phyloP scores from a whole-genome alignment of 2,888 invertebrate species.

The Notodonta dromedarius region DNA sequence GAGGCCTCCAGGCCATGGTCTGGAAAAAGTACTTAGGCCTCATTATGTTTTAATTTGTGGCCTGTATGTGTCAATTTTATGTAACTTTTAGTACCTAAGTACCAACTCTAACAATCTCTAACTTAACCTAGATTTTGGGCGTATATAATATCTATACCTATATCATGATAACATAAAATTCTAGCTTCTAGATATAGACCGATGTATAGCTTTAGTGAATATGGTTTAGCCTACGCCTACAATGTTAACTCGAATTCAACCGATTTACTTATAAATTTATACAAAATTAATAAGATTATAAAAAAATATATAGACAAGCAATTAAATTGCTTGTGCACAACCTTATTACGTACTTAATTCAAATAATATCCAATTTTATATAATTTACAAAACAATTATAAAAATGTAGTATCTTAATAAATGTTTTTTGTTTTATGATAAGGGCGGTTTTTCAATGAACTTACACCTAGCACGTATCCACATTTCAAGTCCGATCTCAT shows the following conservation, averaged over 20 bases:
- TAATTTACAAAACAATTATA: conserved; percentile 49
- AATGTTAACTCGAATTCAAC: conserved; percentile 3
- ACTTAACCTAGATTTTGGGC: no score
- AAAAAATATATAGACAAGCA: conserved; percentile 55
- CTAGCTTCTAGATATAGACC: background rate
- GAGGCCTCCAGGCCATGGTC: no score
- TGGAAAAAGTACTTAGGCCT: no score
- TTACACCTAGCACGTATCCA: conserved; percentile 59
- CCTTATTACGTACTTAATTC: conserved; percentile 56
- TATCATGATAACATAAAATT: no score
- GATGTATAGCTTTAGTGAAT: background rate
- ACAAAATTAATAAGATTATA: conserved; percentile 35
- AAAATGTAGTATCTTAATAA: conserved; percentile 34
- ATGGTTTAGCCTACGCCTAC: conserved; percentile 4
- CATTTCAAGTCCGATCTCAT: conserved; percentile 47
- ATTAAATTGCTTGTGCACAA: conserved; percentile 76
- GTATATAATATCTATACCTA: no score
- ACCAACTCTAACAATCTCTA: no score
- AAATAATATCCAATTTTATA: conserved; percentile 31
- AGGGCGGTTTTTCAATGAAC: conserved; percentile 60
- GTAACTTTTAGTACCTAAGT: no score
- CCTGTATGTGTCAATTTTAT: no score
- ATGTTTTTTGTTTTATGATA: conserved; percentile 32
- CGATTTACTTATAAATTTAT: conserved; percentile 34
- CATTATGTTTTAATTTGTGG: no score